Percentiles rank a stretch among this genome's conserved stretches.
phyloP scores from a whole-genome alignment of 1,140 invertebrate species.

The Steinernema feltiae region DNA sequence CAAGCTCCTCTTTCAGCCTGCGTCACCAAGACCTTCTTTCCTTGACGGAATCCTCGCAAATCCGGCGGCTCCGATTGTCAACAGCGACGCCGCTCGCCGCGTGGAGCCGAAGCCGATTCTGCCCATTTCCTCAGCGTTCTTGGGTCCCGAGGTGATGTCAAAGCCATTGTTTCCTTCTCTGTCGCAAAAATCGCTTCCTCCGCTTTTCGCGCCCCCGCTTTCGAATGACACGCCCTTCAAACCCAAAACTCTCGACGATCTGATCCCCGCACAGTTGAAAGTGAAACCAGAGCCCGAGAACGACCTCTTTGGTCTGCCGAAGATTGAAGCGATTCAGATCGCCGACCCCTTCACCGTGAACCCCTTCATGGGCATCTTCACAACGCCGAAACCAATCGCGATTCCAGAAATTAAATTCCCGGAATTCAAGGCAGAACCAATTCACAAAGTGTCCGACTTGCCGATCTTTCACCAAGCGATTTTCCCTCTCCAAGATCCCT shows the following conservation, averaged over 20 bases:
- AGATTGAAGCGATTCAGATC: slow-evolving; percentile 2
- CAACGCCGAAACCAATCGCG: slow-evolving; percentile 15
- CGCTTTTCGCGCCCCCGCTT: not conserved
- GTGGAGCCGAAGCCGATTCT: not conserved
- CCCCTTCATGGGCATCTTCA: slow-evolving; percentile 35
- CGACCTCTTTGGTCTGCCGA: slow-evolving; percentile 14
- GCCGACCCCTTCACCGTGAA: slow-evolving; percentile 34
- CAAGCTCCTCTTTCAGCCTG: not conserved
- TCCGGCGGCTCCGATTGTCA: slow-evolving; percentile 9
- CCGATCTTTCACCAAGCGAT: slow-evolving; percentile 26
- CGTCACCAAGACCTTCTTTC: slow-evolving; percentile 5
- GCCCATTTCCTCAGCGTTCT: not conserved
- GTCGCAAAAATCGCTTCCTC: not conserved
- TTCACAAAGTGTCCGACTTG: slow-evolving; percentile 21
- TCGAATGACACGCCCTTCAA: not conserved
- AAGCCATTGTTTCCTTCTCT: slow-evolving; percentile 8
- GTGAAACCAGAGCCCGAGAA: not conserved
- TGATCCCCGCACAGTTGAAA: not conserved
- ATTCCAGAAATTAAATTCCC: not conserved
- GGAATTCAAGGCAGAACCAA: not conserved
- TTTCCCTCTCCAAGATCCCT: slow-evolving; percentile 37
- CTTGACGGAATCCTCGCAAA: slow-evolving; percentile 14
- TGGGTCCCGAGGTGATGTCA: slow-evolving; percentile 6
- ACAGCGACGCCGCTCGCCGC: slow-evolving; percentile 9
- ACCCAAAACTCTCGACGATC: not conserved